Conservation (phyloP, 2,113 vertebrate species). For the Tachuris rubrigastra region DNA sequence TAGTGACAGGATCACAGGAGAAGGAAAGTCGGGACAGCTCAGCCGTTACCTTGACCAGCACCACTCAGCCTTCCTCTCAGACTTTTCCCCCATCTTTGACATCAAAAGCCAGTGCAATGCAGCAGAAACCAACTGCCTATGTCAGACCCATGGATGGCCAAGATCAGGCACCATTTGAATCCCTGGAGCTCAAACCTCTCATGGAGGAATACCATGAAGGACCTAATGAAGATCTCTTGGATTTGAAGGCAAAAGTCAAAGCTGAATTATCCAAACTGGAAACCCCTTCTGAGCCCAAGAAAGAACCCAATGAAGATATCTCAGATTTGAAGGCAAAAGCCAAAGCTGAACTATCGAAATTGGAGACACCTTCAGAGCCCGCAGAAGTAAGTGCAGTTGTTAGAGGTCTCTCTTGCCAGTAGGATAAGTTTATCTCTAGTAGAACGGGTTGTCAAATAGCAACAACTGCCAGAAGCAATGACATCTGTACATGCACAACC, state of each 20-base stretch:
- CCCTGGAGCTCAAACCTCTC: conserved; percentile 85
- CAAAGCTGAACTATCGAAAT: conserved; percentile 77
- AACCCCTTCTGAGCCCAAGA: conserved; percentile 71
- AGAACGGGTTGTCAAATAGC: background rate
- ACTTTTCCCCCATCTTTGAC: conserved; percentile 81
- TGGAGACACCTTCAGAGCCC: conserved; percentile 77
- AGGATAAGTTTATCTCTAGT: background rate
- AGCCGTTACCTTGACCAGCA: conserved; percentile 59
- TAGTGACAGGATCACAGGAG: conserved; percentile 32
- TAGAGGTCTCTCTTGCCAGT: background rate
- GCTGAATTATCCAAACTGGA: conserved; percentile 79
- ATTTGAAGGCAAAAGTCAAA: conserved; percentile 77
- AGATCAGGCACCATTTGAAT: conserved; percentile 85
- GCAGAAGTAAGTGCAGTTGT: conserved; percentile 80
- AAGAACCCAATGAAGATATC: conserved; percentile 72
- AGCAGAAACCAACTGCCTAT: conserved; percentile 93
- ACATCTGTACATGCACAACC: accelerated
- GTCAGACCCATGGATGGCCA: conserved; percentile 96
- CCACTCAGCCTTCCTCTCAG: conserved; percentile 78
- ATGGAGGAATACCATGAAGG: conserved; percentile 74
- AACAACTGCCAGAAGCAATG: background rate
- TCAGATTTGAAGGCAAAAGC: conserved; percentile 74
- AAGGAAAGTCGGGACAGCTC: conserved; percentile 65
- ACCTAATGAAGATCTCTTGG: conserved; percentile 72
- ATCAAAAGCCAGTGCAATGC: conserved; percentile 83